Conservation (phyloP, 2,797 vertebrate genomes). For the Pristis pectinata region DNA sequence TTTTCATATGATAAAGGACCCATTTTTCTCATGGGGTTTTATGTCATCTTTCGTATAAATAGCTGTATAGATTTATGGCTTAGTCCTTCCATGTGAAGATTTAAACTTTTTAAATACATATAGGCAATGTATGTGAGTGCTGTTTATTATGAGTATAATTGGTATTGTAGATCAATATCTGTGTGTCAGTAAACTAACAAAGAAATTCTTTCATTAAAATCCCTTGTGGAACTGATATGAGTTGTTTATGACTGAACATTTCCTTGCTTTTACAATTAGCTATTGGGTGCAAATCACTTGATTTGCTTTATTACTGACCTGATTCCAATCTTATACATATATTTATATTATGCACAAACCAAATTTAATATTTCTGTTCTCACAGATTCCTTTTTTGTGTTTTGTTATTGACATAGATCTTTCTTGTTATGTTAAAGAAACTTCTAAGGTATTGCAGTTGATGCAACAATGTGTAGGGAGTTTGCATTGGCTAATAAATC, state of each 20-base stretch:
- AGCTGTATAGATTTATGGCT: constrained; percentile 14
- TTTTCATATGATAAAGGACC: too few species aligned
- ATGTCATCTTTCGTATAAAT: constrained; percentile 19
- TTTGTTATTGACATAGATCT: constrained; percentile 4
- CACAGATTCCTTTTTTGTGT: background rate
- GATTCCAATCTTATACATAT: background rate
- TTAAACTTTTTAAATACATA: constrained; percentile 29
- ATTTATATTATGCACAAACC: background rate
- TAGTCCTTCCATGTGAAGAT: background rate
- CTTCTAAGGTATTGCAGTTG: background rate
- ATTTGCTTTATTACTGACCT: background rate
- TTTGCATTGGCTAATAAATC: background rate
- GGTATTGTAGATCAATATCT: constrained; percentile 10
- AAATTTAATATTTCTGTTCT: background rate
- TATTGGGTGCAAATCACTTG: background rate
- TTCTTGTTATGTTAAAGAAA: background rate
- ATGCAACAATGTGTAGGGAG: background rate
- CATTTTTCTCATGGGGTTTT: background rate
- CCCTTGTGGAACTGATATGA: background rate
- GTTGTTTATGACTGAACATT: background rate
- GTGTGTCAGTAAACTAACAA: constrained; percentile 9
- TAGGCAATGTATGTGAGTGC: background rate
- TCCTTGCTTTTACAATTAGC: constrained; percentile 10
- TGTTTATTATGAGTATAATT: constrained; percentile 14
- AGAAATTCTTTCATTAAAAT: constrained; percentile 16